These are phyloP conservation scores for Melinaea marsaeus DNA, from an alignment of 2,888 invertebrate species.

Conservation along the genomic window DNA sequence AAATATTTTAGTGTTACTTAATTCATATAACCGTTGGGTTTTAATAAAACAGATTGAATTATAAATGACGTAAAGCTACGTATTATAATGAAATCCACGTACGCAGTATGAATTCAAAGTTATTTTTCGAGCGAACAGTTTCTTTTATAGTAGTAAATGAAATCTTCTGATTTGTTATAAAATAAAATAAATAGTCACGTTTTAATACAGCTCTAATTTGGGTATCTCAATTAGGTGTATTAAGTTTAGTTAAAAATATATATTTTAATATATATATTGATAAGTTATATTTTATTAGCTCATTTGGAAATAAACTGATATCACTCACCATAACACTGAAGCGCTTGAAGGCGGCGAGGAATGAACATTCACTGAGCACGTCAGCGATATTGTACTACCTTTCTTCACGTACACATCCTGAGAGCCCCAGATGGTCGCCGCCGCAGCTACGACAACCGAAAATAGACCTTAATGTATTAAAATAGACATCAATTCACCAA, in stretches of 20 bases:
- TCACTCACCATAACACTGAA: constrained; percentile 81
- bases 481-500: constrained; percentile 16
- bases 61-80: constrained; percentile 2
- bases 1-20: background rate
- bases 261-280: background rate
- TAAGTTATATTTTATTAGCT: background rate
- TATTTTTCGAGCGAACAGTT: background rate
- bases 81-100: constrained; percentile 4
- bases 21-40: background rate
- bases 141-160: constrained; percentile 1
- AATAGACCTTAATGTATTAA: constrained; percentile 37
- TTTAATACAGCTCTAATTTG: background rate
- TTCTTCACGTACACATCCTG: constrained; percentile 93
- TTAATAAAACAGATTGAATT: constrained; percentile 1
- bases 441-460: constrained; percentile 84
- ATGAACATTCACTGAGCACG: constrained; percentile 92
- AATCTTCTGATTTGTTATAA: background rate
- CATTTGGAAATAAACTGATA: background rate
- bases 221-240: background rate
- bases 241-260: background rate
- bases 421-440: constrained; percentile 90
- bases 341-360: constrained; percentile 85
- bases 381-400: constrained; percentile 93
- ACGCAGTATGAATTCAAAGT: constrained; percentile 6
- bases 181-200: background rate